Base-by-base conservation (phyloP, 92 coral and sea anemone genomes). In the Parazoanthus swiftii region DNA sequence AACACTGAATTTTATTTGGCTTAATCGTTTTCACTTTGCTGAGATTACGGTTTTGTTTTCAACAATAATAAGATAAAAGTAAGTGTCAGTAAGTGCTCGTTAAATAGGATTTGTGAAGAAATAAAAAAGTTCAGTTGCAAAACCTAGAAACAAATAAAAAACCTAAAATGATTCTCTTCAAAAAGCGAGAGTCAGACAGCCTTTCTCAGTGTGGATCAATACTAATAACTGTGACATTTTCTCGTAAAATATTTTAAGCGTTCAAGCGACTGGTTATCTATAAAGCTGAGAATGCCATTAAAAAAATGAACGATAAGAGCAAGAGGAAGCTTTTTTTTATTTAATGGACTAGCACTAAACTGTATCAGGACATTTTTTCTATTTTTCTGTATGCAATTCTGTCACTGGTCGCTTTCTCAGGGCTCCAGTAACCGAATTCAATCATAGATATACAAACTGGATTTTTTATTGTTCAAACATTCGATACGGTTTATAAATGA, bases 401-500 rank as follows among this genome's bases (percentile, higher is more conserved):
- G 21, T 13, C 65, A 15, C 65, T 2, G 65, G 15, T 63, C 20
- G 68, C 68, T 63, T 21, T 63, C 59, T 54, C 59, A 54, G 16
- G 2, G 26, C 70, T 63, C 6, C 77, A 73, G 43, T 73, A 29
- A 73, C n/a, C 77, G 77, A 29, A 14, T 33, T 73, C 5, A n/a
- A 70, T 15, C 65, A 54, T 71, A 46, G 59, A 44, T 5, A 5
- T 15, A 39, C 44, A 68, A 63, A 39, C 37, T 20, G 39, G 39
- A 70, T 16, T 83, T 56, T 29, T 70, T 70, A 48, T 43, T 29
- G 48, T 44, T 37, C 43, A 71, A 70, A 84, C 23, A 84, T 18
- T 36, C 42, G 79, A 71, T 70, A 84, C 43, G 48, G 39, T 48
- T 80, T 84, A 51, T 72, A 84, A 84, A 84, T 72, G 48, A 33